phyloP scores from a whole-genome alignment of 2,113 vertebrate genomes.

The Lophotis ruficrista region DNA sequence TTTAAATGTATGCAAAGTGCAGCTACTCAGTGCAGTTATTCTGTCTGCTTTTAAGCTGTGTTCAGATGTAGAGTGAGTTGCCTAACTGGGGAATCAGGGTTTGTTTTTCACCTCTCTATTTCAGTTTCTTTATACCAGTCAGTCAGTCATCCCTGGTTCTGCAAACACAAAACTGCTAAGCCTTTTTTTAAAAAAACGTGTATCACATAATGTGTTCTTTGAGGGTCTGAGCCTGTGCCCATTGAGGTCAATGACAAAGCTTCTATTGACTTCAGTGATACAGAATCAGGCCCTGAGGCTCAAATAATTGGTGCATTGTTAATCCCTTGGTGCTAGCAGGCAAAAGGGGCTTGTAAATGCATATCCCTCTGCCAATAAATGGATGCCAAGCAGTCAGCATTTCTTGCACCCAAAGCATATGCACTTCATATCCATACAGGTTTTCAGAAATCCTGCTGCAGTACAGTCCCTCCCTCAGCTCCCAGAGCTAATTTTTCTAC shows the following conservation, averaged over 20 bases:
- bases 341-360: neutral
- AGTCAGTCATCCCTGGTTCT: neutral
- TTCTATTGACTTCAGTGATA: slow-evolving; percentile 45
- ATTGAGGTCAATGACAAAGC: slow-evolving; percentile 64
- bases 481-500: neutral
- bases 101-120: slow-evolving; percentile 4
- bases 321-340: slow-evolving; percentile 2
- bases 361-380: neutral
- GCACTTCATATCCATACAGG: neutral
- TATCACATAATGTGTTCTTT: slow-evolving; percentile 56
- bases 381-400: neutral
- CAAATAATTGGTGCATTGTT: slow-evolving; percentile 53
- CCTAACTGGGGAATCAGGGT: neutral
- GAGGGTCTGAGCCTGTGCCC: slow-evolving; percentile 27
- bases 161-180: slow-evolving; percentile 4
- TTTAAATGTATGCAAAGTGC: slow-evolving; percentile 9
- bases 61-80: neutral
- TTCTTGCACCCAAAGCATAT: neutral
- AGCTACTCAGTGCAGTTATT: neutral
- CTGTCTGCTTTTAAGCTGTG: neutral
- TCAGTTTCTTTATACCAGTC: neutral
- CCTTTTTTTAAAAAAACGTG: neutral
- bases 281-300: slow-evolving; percentile 48
- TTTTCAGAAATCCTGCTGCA: neutral
- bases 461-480: neutral